Percentiles rank a stretch among this genome's conserved stretches.
Conservation (phyloP, 2,888 invertebrate genomes). For the Cosmia trapezina region DNA sequence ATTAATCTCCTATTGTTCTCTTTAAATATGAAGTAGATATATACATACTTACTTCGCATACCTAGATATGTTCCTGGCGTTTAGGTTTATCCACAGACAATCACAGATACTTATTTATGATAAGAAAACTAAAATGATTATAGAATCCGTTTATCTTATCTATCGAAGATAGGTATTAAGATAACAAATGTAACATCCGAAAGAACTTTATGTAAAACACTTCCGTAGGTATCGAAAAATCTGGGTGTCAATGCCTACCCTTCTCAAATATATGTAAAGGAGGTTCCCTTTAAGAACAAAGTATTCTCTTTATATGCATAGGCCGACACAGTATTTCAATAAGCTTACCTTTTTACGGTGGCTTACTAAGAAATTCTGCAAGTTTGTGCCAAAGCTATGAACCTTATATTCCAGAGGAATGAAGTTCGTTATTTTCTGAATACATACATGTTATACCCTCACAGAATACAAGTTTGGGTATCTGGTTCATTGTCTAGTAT, state of each 20-base stretch:
- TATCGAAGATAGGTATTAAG: slow-evolving; percentile 4
- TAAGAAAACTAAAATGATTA: slow-evolving; percentile 15
- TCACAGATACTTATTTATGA: slow-evolving; percentile 22
- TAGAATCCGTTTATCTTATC: slow-evolving; percentile 16
- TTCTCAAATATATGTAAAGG: slow-evolving; percentile 41
- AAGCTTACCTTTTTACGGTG: slow-evolving; percentile 59
- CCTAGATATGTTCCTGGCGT: not conserved
- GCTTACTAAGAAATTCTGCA: slow-evolving; percentile 46
- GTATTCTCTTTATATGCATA: slow-evolving; percentile 60
- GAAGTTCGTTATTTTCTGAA: slow-evolving; percentile 21
- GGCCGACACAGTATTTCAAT: slow-evolving; percentile 54
- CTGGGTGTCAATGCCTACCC: slow-evolving; percentile 26
- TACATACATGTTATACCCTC: slow-evolving; percentile 28
- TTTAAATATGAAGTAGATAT: slow-evolving; percentile 5
- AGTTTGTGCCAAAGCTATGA: slow-evolving; percentile 36
- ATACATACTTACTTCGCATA: not conserved
- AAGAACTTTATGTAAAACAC: slow-evolving; percentile 21
- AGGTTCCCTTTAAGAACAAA: slow-evolving; percentile 41
- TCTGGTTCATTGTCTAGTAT: slow-evolving; percentile 13
- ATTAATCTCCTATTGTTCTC: slow-evolving; percentile 26
- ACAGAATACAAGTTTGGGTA: slow-evolving; percentile 9
- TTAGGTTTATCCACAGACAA: slow-evolving; percentile 10
- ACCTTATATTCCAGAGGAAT: slow-evolving; percentile 18
- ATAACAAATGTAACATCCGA: slow-evolving; percentile 7
- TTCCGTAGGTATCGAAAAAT: slow-evolving; percentile 21